phyloP scores from a whole-genome alignment of 2,888 invertebrate genomes.

The Molorchus minor region DNA sequence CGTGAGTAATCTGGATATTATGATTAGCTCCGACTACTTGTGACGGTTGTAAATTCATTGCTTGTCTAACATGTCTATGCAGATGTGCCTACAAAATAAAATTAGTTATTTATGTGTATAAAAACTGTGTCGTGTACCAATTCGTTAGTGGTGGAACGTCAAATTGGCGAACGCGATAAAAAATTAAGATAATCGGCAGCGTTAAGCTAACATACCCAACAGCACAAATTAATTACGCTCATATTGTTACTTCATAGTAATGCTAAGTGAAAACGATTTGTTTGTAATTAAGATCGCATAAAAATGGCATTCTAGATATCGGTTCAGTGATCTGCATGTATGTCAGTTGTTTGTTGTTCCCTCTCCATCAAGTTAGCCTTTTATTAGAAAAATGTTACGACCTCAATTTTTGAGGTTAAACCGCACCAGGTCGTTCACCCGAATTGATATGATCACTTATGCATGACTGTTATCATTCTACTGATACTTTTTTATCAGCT shows the following conservation, averaged over 20 bases:
- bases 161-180: too few relatives aligned
- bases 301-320: conserved; percentile 37
- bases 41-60: too few relatives aligned
- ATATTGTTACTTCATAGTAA: conserved; percentile 14
- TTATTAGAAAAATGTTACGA: conserved; percentile 65
- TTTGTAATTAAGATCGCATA: conserved; percentile 39
- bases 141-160: too few relatives aligned
- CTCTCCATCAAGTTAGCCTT: conserved; percentile 59
- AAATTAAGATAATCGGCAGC: background rate
- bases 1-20: too few relatives aligned
- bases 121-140: too few relatives aligned
- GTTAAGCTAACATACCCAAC: background rate
- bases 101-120: too few relatives aligned
- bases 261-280: conserved; percentile 37
- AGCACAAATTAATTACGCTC: conserved; percentile 7
- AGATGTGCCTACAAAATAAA: too few relatives aligned
- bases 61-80: too few relatives aligned
- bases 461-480: conserved; percentile 40
- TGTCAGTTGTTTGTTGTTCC: conserved; percentile 62
- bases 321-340: conserved; percentile 60
- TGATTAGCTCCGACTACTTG: too few relatives aligned
- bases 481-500: conserved; percentile 50
- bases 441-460: conserved; percentile 50
- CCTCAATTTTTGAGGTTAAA: conserved; percentile 78
- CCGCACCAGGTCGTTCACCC: conserved; percentile 50